A percentile compares a stretch with the other conserved stretches of the same genome.
These are phyloP conservation scores for Theristicus caerulescens DNA, from an alignment of 2,113 vertebrate species.

Conservation along the genomic window DNA sequence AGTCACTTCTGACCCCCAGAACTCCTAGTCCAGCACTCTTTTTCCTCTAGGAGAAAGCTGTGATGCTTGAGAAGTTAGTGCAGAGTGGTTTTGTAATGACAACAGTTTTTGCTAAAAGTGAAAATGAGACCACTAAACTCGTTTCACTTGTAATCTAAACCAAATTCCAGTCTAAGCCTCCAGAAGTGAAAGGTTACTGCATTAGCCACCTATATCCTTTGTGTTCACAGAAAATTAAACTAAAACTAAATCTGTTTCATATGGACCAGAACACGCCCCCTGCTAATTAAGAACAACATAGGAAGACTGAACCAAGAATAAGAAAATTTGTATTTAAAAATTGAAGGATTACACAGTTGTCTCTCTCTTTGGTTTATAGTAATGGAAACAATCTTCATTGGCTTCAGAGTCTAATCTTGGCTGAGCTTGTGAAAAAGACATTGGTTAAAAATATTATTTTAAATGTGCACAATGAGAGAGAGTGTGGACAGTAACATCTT, in stretches of 20 bases:
- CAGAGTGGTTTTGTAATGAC: background rate
- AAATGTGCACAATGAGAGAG: background rate
- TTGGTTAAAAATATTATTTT: conserved; percentile 34
- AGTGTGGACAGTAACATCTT: background rate
- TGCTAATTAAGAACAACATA: conserved; percentile 39
- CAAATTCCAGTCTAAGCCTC: conserved; percentile 31
- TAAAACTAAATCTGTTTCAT: conserved; percentile 22
- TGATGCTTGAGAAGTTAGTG: background rate
- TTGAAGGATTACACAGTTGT: conserved; percentile 45
- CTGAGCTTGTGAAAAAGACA: conserved; percentile 3
- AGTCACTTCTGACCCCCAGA: background rate
- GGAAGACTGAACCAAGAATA: conserved; percentile 31
- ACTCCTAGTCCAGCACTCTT: background rate
- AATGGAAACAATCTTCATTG: conserved; percentile 20
- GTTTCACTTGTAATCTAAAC: conserved; percentile 20
- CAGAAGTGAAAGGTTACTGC: conserved; percentile 8
- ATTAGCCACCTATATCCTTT: background rate
- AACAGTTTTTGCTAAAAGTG: conserved; percentile 19
- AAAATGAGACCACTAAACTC: background rate
- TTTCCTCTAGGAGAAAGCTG: background rate
- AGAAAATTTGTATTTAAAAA: conserved; percentile 51
- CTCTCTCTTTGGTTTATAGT: conserved; percentile 43
- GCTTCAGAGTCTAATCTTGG: conserved; percentile 20
- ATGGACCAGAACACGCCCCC: conserved; percentile 1
- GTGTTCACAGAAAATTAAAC: conserved; percentile 31